Base-by-base conservation (phyloP, 2,113 vertebrate species). In the Podiceps cristatus region DNA sequence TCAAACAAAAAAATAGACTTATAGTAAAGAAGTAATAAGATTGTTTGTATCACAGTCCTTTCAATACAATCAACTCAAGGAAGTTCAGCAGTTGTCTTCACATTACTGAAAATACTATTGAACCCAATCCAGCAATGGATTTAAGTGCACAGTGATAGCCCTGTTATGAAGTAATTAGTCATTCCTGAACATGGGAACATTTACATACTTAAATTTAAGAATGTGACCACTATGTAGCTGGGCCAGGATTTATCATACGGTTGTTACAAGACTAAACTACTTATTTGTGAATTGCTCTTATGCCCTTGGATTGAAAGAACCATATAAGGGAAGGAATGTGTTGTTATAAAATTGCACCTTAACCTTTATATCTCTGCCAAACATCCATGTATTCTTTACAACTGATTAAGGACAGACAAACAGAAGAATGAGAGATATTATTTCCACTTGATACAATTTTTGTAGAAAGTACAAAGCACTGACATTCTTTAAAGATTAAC, bases 291-390 rank as follows among this genome's bases (percentile, higher is more conserved):
- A 94, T 91, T 97, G 89, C 86, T 97, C 66, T 91, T 86, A 81
- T 95, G 93, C 53, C 89, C 95, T 94, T 93, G 93, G 74, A 94
- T 66, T 72, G 73, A 94, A 94, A 94, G 77, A 72, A 52, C 84
- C 87, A 87, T 95, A 92, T 81, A 96, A 96, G 84, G 96, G 49
- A 95, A 97, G 76, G 83, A 96, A 97, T 95, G 84, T 87, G 80
- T 95, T 96, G 78, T 85, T 96, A 93, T 75, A 95, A 95, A 95
- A 97, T 90, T 93, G 77, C 81, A 96, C 91, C 91, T 95, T 95
- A 97, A 96, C 96, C 91, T 96, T 88, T 91, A 18, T 96, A 92
- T 96, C 94, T 93, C 90, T 95, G 91, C 80, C 93, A 97, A 95
- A 95, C 84, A 91, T 95, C 93, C 93, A 94, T 45, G 58, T 93